Evolutionary conservation across 2,797 vertebrate species (phyloP), one percentile per base, ranked within the genome.

Genomic region (Pseudomugil gertrudae): DNA sequence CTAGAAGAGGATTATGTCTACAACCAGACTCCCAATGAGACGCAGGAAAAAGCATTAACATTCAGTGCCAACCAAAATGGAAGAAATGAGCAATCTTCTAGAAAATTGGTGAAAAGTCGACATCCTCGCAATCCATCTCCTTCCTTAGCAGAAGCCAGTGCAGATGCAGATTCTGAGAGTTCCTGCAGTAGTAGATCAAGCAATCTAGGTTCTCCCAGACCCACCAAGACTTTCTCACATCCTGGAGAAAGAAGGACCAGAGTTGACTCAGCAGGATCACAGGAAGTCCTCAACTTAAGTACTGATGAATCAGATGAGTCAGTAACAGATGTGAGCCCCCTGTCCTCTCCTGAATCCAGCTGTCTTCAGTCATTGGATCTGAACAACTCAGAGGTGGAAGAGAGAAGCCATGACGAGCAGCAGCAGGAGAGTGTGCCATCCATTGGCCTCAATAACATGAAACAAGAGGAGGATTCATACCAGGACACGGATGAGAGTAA

Each of bases 241-340:
- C 51, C 78, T 17, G 29, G 50, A 62, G 35, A 21, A 35, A 80
- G 71, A 50, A 53, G 52, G 51, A 56, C 55, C 24, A 63, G 52
- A 23, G 32, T 10, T 1, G 62, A 61, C 19, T 84, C 81, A 32
- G 61, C 52, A 71, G 66, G 73, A 15, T 59, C 61, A 21, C 81
- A 33, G 75, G 74, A 86, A 63, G 85, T 88, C 26, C 53, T 79
- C 30, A 78, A 78, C 57, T 62, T 69, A 21, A 27, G 64, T 7
- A 32, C 77, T 23, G 90, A 92, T 24, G 95, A 96, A 45, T 96
- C 95, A 1, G 95, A 96, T 70, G 95, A 95, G 62, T 95, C 95
- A 0, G 94, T 95, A 72, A 98, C 96, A 11, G 95, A 97, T 0
- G 96, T 96, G 52, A 97, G 95, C 50, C 95, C 95, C 56, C 88